These are phyloP conservation scores for Acridotheres tristis DNA, from an alignment of 2,797 vertebrate genomes.

Conservation along the genomic window DNA sequence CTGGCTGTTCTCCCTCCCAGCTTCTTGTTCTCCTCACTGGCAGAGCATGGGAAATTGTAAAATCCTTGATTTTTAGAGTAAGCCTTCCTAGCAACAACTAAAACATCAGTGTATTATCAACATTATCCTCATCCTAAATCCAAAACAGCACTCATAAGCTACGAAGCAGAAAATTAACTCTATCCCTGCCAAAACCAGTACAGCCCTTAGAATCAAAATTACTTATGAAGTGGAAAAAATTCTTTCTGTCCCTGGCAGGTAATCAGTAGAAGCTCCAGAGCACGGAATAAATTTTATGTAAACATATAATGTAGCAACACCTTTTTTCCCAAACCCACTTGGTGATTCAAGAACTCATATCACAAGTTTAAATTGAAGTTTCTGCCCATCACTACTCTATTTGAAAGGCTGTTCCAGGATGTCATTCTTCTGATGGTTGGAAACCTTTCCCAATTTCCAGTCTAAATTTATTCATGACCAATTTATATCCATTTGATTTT, in stretches of 20 bases:
- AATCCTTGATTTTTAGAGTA: background rate
- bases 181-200: background rate
- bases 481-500: slow-evolving; percentile 34
- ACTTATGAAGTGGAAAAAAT: background rate
- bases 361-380: slow-evolving; percentile 31
- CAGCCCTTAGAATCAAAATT: background rate
- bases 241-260: background rate
- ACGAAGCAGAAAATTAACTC: background rate
- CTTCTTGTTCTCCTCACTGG: background rate
- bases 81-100: background rate
- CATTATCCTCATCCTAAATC: background rate
- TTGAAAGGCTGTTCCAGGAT: slow-evolving; percentile 36
- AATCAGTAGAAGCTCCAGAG: slow-evolving; percentile 15
- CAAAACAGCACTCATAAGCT: background rate
- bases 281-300: slow-evolving; percentile 13
- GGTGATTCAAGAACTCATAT: slow-evolving; percentile 16
- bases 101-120: background rate
- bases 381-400: background rate
- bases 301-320: background rate
- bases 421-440: background rate
- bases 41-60: background rate
- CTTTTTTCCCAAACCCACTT: background rate
- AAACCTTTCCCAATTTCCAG: slow-evolving; percentile 3
- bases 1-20: background rate
- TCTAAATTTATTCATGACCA: slow-evolving; percentile 52